Conservation (phyloP, 2,113 vertebrate genomes). For the Phalacrocorax brasilianus region DNA sequence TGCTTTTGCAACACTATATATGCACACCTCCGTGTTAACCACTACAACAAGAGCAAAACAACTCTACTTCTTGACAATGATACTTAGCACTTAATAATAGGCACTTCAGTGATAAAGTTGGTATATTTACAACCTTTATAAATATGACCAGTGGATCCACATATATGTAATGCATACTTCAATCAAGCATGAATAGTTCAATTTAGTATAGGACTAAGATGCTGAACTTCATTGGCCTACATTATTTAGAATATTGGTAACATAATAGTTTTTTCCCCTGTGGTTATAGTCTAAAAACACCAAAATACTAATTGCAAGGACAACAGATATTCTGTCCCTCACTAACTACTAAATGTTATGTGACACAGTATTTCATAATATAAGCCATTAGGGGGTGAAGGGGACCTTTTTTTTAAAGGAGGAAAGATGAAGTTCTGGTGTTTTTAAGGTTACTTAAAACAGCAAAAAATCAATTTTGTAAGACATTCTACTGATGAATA, state of each 20-base stretch:
- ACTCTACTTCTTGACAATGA: neutral
- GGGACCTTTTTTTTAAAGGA: neutral
- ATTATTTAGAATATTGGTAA: neutral
- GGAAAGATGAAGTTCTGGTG: neutral
- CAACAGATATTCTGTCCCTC: neutral
- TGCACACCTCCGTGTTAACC: neutral
- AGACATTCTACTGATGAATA: neutral
- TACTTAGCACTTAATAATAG: neutral
- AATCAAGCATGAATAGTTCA: neutral
- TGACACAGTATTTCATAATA: neutral
- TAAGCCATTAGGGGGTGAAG: neutral
- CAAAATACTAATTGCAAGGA: neutral
- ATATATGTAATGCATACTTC: neutral
- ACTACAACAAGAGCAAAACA: neutral
- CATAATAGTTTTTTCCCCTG: neutral
- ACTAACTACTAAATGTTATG: neutral
- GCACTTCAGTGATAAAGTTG: neutral
- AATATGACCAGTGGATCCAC: neutral
- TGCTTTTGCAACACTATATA: neutral
- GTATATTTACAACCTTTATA: neutral
- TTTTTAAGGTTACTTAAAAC: neutral
- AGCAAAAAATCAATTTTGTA: neutral
- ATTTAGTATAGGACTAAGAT: neutral
- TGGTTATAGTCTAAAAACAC: neutral
- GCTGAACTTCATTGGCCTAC: neutral